Evolutionary conservation across 2,113 vertebrate species (phyloP).

Genomic region (Crotophaga sulcirostris): DNA sequence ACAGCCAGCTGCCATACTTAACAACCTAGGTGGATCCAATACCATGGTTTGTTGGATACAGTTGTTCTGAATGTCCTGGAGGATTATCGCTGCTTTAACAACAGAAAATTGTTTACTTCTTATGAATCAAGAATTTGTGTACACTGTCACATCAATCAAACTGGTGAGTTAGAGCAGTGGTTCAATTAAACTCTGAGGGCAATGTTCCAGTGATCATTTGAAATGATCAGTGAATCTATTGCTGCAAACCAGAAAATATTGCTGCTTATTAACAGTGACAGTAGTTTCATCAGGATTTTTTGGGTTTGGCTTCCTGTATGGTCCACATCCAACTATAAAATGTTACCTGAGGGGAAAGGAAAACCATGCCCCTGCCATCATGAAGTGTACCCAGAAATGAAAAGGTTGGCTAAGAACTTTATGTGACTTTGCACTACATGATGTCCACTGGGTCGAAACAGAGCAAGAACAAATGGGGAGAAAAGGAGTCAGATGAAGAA

Average conservation of each 20-base stretch:
- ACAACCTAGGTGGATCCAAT: neutral
- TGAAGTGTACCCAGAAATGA: neutral
- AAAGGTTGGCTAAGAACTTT: neutral
- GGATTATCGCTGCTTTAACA: neutral
- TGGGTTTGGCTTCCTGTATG: neutral
- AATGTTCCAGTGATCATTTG: slow-evolving; percentile 5
- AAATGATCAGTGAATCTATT: slow-evolving; percentile 1
- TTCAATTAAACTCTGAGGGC: slow-evolving; percentile 8
- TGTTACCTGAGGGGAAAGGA: neutral
- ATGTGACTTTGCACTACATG: neutral
- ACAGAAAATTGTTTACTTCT: neutral
- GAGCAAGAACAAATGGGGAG: neutral
- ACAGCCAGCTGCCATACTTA: neutral
- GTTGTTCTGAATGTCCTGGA: neutral
- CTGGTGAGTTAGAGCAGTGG: neutral
- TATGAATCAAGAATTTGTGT: neutral
- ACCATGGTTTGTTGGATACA: neutral
- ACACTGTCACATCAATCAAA: slow-evolving; percentile 18
- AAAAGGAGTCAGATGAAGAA: slow-evolving; percentile 45
- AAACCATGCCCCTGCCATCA: neutral
- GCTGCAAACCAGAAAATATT: neutral
- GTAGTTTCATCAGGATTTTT: neutral
- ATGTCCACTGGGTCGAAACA: neutral
- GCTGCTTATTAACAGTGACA: neutral
- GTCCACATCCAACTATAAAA: neutral